Conservation (phyloP, 2,888 invertebrate genomes). For the Bhutanitis thaidina region DNA sequence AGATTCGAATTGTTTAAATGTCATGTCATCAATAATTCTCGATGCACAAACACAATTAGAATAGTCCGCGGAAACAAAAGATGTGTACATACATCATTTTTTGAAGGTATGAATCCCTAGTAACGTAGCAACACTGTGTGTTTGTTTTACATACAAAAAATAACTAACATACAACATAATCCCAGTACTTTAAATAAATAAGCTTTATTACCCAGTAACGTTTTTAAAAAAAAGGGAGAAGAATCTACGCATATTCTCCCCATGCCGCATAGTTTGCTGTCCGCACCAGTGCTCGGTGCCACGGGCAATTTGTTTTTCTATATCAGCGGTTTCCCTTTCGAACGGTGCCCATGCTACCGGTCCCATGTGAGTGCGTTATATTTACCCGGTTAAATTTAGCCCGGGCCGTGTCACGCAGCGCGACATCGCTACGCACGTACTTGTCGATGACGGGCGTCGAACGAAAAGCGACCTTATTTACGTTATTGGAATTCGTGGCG, state of each 20-base stretch:
- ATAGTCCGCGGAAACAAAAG: too few species aligned
- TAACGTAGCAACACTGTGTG: too few species aligned
- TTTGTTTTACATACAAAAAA: too few species aligned
- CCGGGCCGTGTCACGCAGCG: constrained; percentile 60
- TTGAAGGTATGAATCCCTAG: too few species aligned
- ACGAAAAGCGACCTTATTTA: constrained; percentile 26
- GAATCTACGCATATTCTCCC: background rate
- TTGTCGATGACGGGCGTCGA: constrained; percentile 5
- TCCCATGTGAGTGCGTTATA: constrained; percentile 58
- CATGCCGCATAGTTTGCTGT: background rate
- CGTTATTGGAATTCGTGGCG: constrained; percentile 11
- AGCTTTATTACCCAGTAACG: too few species aligned
- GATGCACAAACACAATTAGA: too few species aligned
- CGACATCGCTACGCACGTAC: constrained; percentile 47
- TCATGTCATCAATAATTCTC: too few species aligned
- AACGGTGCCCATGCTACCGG: constrained; percentile 33
- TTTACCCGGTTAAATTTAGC: constrained; percentile 63
- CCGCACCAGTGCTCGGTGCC: background rate
- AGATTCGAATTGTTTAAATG: too few species aligned
- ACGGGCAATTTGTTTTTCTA: constrained; percentile 18
- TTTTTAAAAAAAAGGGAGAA: too few species aligned
- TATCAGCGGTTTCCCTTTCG: constrained; percentile 9
- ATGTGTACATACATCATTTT: too few species aligned
- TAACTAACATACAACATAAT: too few species aligned
- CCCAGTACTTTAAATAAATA: too few species aligned